phyloP scores from a whole-genome alignment of 2,113 vertebrate genomes.

The Pyxicephalus adspersus region DNA sequence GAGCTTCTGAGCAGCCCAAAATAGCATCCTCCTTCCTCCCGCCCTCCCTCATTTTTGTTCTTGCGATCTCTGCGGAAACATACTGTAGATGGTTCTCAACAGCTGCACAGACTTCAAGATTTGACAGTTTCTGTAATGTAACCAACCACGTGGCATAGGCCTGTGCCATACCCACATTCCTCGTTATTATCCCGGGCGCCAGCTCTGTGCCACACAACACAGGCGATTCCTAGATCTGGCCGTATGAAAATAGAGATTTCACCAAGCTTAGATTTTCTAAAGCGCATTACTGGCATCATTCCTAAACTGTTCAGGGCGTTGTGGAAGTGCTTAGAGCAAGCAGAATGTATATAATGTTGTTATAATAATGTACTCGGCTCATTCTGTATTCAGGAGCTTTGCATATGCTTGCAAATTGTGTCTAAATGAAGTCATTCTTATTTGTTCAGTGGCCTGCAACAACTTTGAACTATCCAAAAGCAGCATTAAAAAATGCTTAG shows the following conservation, averaged over 20 bases:
- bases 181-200: neutral
- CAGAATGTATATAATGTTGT: neutral
- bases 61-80: conserved; percentile 22
- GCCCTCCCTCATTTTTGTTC: conserved; percentile 8
- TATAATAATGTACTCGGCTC: too few relatives aligned
- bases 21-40: conserved; percentile 34
- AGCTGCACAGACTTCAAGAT: conserved; percentile 35
- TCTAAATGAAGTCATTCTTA: too few relatives aligned
- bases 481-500: too few relatives aligned
- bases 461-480: too few relatives aligned
- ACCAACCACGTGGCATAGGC: neutral
- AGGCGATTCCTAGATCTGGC: neutral
- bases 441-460: too few relatives aligned
- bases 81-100: conserved; percentile 18
- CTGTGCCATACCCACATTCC: neutral
- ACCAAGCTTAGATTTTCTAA: neutral
- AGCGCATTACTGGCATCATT: neutral
- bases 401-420: too few relatives aligned
- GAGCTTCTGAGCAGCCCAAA: conserved; percentile 29
- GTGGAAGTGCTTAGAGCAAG: neutral
- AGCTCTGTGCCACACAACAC: neutral
- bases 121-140: conserved; percentile 37
- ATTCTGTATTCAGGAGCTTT: too few relatives aligned
- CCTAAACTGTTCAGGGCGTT: too few relatives aligned
- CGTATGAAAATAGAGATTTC: conserved; percentile 8